Evolutionary conservation across 2,888 invertebrate genomes (phyloP).

Genomic region (Phanerotoma sp.): DNA sequence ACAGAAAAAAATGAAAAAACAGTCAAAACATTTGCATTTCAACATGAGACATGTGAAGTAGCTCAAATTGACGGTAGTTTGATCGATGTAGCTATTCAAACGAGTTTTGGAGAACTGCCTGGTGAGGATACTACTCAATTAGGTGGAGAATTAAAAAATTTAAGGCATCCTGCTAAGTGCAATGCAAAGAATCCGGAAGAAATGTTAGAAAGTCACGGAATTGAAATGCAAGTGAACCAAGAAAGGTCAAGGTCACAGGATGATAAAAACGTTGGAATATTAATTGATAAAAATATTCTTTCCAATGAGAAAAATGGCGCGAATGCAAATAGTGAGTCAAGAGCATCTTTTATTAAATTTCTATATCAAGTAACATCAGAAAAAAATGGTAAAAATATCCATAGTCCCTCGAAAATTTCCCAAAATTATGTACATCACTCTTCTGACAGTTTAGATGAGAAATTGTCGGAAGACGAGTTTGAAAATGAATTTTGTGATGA

Average conservation of each 20-base stretch:
- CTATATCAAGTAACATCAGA: conserved; percentile 14
- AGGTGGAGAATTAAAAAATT: background rate
- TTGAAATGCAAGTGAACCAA: background rate
- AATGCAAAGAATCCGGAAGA: too few relatives aligned
- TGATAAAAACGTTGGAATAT: background rate
- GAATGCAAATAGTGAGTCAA: conserved; percentile 9
- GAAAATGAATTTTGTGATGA: conserved; percentile 5
- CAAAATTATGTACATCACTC: background rate
- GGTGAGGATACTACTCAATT: background rate
- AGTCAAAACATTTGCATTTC: conserved; percentile 32
- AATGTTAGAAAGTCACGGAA: too few relatives aligned
- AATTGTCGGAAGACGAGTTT: background rate
- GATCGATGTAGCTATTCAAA: conserved; percentile 6
- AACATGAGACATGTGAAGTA: conserved; percentile 23
- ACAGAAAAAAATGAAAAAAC: conserved; percentile 17
- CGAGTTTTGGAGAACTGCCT: conserved; percentile 14
- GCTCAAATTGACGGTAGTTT: conserved; percentile 1
- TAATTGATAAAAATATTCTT: conserved; percentile 2
- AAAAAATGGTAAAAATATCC: background rate
- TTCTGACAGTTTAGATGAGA: background rate
- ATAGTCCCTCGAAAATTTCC: background rate
- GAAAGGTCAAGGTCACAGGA: background rate
- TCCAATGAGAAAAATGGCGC: background rate
- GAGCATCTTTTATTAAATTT: conserved; percentile 29
- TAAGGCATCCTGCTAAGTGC: background rate